These are phyloP conservation scores for Drosophila parvula DNA, from an alignment of 1,140 invertebrate species.

Conservation along the genomic window DNA sequence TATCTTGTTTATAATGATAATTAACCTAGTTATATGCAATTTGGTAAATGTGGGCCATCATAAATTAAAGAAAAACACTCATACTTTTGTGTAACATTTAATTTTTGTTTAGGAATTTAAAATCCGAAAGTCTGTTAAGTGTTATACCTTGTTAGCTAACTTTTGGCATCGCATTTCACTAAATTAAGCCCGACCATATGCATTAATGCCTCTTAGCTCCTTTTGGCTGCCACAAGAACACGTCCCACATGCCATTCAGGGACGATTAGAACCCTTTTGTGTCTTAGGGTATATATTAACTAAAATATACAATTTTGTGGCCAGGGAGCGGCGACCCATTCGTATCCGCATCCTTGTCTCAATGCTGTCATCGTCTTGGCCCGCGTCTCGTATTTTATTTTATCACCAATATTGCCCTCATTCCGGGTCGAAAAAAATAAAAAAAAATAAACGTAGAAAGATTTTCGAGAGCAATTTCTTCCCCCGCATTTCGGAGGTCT, in stretches of 20 bases:
- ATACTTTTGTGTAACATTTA: too few species aligned
- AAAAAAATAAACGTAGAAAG: constrained; percentile 7
- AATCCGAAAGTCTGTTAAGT: rapidly evolving
- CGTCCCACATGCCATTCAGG: constrained; percentile 23
- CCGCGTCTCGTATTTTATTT: constrained; percentile 75
- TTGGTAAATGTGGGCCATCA: too few species aligned
- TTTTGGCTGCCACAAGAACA: too few species aligned
- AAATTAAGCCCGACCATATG: constrained; percentile 33
- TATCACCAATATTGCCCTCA: constrained; percentile 76
- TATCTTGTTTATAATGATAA: not conserved
- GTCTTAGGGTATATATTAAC: constrained; percentile 46
- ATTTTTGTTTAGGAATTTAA: not conserved
- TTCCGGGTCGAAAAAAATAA: constrained; percentile 16
- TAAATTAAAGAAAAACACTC: too few species aligned
- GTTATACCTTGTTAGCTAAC: not conserved
- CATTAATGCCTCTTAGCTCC: not conserved
- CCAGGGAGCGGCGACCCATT: not conserved
- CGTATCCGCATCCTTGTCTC: constrained; percentile 42
- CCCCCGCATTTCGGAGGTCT: constrained; percentile 43
- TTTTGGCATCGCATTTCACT: constrained; percentile 10
- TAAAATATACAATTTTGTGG: constrained; percentile 36
- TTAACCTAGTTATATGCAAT: not conserved
- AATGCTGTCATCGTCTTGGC: constrained; percentile 57
- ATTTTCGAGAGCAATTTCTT: constrained; percentile 41
- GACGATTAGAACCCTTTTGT: constrained; percentile 49